A percentile compares a stretch with the other conserved stretches of the same genome.
phyloP scores from a whole-genome alignment of 2,888 invertebrate species.

The Zonitis immaculata region DNA sequence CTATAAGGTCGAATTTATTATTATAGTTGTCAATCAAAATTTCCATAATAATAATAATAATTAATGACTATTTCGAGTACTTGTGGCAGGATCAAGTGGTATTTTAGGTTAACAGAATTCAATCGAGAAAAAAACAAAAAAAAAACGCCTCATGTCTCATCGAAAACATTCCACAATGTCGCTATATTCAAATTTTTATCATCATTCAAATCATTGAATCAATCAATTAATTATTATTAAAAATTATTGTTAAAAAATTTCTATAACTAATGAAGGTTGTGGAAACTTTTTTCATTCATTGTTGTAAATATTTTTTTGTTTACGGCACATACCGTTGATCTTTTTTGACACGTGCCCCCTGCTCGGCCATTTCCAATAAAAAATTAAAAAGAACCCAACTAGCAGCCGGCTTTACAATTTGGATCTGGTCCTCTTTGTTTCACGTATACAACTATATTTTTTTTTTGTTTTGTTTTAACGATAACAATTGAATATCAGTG shows the following conservation, averaged over 20 bases:
- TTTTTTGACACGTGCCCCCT: constrained; percentile 7
- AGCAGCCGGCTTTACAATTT: neutral
- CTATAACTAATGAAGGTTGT: neutral
- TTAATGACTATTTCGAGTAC: neutral
- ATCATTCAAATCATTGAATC: neutral
- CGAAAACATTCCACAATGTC: neutral
- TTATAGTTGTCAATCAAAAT: neutral
- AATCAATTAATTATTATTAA: neutral
- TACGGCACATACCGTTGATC: constrained; percentile 5
- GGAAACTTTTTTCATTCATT: constrained; percentile 1
- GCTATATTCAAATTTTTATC: neutral
- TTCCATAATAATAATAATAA: neutral
- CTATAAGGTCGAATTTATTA: no score
- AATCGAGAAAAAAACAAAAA: no score
- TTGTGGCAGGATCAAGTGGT: neutral
- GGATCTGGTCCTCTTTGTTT: no score
- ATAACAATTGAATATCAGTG: neutral
- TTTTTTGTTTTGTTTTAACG: neutral
- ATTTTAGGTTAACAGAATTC: neutral
- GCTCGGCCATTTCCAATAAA: neutral
- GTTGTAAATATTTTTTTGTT: constrained; percentile 15
- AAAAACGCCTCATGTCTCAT: neutral
- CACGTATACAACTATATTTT: no score
- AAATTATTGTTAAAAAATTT: neutral
- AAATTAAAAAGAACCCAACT: neutral